These are phyloP conservation scores for Semaprochilodus insignis DNA, from an alignment of 2,797 vertebrate species.

Conservation along the genomic window DNA sequence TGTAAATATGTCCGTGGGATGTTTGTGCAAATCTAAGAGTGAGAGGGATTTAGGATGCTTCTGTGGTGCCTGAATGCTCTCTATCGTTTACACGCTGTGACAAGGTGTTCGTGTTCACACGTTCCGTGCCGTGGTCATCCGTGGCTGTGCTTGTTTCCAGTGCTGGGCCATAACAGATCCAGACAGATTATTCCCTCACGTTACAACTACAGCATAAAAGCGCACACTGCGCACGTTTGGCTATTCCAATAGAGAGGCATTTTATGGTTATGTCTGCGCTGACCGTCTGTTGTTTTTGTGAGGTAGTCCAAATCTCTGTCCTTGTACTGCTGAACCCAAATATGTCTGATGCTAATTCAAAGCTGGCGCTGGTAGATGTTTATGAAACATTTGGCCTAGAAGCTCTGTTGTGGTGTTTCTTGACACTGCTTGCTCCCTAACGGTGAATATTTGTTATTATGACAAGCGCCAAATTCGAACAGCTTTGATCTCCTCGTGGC, in stretches of 20 bases:
- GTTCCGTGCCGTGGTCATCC: conserved; percentile 29
- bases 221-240: not conserved
- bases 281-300: conserved; percentile 32
- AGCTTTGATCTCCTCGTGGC: not conserved
- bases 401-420: conserved; percentile 30
- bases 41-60: conserved; percentile 19
- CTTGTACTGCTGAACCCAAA: conserved; percentile 21
- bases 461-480: not conserved
- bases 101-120: conserved; percentile 27
- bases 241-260: not conserved
- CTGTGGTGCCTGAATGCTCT: conserved; percentile 8
- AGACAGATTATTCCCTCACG: conserved; percentile 24
- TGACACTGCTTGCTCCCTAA: not conserved
- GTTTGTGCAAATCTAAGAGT: conserved; percentile 10
- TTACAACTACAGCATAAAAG: conserved; percentile 1
- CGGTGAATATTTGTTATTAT: conserved; percentile 8
- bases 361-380: conserved; percentile 44
- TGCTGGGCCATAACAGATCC: conserved; percentile 3
- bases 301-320: conserved; percentile 28
- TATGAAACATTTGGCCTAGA: conserved; percentile 34
- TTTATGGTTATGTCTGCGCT: not conserved
- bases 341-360: conserved; percentile 19
- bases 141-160: conserved; percentile 15
- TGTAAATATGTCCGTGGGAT: conserved; percentile 29
- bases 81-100: conserved; percentile 36